Evolutionary conservation across 2,113 vertebrate species (phyloP), one percentile per base, ranked within the genome.

Genomic region (Heptranchias perlo): DNA sequence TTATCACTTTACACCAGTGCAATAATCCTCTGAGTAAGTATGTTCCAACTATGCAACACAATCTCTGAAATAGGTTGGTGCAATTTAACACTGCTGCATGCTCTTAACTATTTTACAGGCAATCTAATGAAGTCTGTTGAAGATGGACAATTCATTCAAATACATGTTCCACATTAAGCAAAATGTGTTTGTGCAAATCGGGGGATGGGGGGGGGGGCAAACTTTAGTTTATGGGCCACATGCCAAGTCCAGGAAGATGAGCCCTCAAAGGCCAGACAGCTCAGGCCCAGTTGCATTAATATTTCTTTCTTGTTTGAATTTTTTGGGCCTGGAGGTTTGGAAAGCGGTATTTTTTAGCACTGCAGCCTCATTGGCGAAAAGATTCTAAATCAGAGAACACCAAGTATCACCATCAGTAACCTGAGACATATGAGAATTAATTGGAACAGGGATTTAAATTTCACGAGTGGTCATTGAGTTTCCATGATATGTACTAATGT

Each of bases 21-120:
- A 82, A 92, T n/a, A 62, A 92, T 92, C 89, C 89, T 62, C 54
- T n/a, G 89, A 92, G 14, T 92, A 14, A 92, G 89, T n/a, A 8
- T 92, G 89, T 39, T 16, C 35, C 16, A 5, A 61, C 4, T 47
- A 44, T 82, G 39, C 16, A 82, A 82, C 78, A 23, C 14, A 61
- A 62, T 62, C 54, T 16, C 87, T 16, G 89, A 62, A 61, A 62
- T 21, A 58, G 16, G 6, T 62, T 92, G 58, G 54, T 18, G 31
- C 54, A 39, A 16, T n/a, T 62, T n/a, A 92, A 39, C 16, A 61
- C 54, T 5, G 4, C 89, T 92, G 0, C 21, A 6, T n/a, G 58
- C 58, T n/a, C 1, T 62, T 39, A 61, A 62, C 1, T n/a, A 92
- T 62, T 92, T 62, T 62, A 18, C 35, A 58, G 54, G 52, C 3